Base-by-base conservation (phyloP, 1,140 invertebrate species). In the Drosophila ambigua region DNA sequence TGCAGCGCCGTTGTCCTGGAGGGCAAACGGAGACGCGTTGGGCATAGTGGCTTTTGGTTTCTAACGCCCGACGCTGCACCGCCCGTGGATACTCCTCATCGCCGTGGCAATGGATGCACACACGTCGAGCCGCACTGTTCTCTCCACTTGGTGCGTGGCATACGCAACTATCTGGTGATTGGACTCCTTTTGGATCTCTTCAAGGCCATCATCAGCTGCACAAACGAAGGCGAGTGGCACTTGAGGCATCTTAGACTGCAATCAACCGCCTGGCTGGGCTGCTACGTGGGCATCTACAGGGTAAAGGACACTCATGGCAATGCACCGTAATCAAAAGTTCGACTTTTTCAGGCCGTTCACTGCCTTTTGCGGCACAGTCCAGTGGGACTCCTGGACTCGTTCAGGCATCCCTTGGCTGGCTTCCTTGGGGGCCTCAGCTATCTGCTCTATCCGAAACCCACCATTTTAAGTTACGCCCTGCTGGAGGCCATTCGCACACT, bases 11-110 rank as follows among this genome's bases (percentile, higher is more conserved):
- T 81, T 8, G 79, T 88, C 24, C 41, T 88, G 55, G 39, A 79
- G 46, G 83, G 72, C 46, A 84, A 77, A 24, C 63, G 66, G 8
- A 43, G 13, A 4, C 44, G 26, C 9, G 63, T 62, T 11, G 35
- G 35, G 24, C 61, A 61, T 39, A 69, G 62, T 5, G 80, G 75
- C 31, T 88, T 88, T 54, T 88, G 83, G 80, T 81, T 79, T n/a
- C 23, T 88, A 41, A 13, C 41, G 6, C 75, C 79, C 4, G 72
- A 72, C 7, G 75, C 62, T 20, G 1, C 50, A 5, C 5, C 45
- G 7, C n/a, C 51, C 7, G 8, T 13, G 8, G 15, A 23, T 5
- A 11, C 15, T 28, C 6, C 8, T 9, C 2, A 16, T 1, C 5
- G 0, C 0, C 2, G 13, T 1, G 8, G 0, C 0, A 39, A 26